phyloP scores from a whole-genome alignment of 1,140 invertebrate genomes.

The Triops longicaudatus region DNA sequence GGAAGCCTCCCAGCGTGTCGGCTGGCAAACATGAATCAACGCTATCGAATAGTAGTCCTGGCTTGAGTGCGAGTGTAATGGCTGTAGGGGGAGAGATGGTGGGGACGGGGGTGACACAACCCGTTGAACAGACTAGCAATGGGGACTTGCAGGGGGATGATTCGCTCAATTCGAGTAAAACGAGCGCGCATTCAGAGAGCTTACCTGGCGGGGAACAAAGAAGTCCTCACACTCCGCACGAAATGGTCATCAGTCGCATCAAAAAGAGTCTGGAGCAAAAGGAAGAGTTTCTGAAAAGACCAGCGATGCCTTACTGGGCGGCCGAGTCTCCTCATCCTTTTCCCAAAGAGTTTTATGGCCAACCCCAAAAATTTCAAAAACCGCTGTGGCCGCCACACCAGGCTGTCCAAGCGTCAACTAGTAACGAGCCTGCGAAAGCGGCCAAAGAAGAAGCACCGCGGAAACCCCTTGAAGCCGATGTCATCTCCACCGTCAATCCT shows the following conservation, averaged over 20 bases:
- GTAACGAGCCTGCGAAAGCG: neutral
- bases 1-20: neutral
- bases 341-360: slow-evolving; percentile 62
- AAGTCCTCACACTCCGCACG: slow-evolving; percentile 1
- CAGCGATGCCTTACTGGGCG: slow-evolving; percentile 55
- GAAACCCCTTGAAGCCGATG: slow-evolving; percentile 29
- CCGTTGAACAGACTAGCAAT: neutral
- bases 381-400: slow-evolving; percentile 58
- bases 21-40: neutral
- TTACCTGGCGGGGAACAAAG: neutral
- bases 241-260: slow-evolving; percentile 45
- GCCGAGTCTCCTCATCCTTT: slow-evolving; percentile 37
- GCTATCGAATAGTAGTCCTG: neutral
- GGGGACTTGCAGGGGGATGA: slow-evolving; percentile 20
- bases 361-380: slow-evolving; percentile 62
- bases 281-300: slow-evolving; percentile 70
- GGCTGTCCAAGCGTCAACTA: slow-evolving; percentile 29
- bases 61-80: neutral
- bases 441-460: slow-evolving; percentile 23
- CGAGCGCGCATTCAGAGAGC: slow-evolving; percentile 17
- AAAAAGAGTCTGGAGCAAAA: slow-evolving; percentile 75
- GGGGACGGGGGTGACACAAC: neutral
- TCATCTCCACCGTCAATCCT: slow-evolving; percentile 30
- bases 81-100: neutral
- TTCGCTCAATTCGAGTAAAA: slow-evolving; percentile 25